Base-by-base conservation (phyloP, 1,140 invertebrate genomes). In the Pseudomyrmex concolor region DNA sequence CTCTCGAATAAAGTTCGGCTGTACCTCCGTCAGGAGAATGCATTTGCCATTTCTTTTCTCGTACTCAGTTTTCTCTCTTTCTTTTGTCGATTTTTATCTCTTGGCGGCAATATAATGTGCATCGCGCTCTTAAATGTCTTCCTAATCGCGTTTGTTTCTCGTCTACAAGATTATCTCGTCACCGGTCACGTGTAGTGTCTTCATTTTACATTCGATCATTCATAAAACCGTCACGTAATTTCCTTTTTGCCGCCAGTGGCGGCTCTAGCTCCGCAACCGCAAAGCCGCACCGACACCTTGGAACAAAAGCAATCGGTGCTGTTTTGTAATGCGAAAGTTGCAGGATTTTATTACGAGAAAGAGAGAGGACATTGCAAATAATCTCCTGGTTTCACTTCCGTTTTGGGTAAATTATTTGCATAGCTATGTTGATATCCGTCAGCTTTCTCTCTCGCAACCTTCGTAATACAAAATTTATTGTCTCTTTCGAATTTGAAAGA, bases 141-240 rank as follows among this genome's bases (percentile, higher is more conserved):
- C n/a, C 64, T 62, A 25, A 74, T n/a, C 57, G 71, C 72, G 43
- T n/a, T 5, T 10, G 34, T 76, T 43, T 64, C 45, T 45, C 62
- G 22, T 66, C 22, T 34, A 22, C 34, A 43, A 43, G 71, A 73
- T 73, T 64, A 62, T 63, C 43, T 48, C 60, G 59, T 43, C 22
- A 25, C 3, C n/a, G n/a, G 17, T 57, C 64, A 68, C 76, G 43
- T 19, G 62, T 51, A 1, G 15, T 13, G 22, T 10, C 50, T 70
- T 10, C 5, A 22, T 12, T 48, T 45, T 48, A 19, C 1, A 8
- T 25, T 22, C 54, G 66, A 71, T 80, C 54, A 60, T 80, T 80
- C 54, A 80, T 50, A 59, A 80, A 80, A 71, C 19, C 45, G 54
- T 71, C 66, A 50, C 76, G 76, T 60, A 71, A 80, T 80, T 68